Evolutionary conservation across 2,113 vertebrate genomes (phyloP).

Genomic region (Nibea albiflora): DNA sequence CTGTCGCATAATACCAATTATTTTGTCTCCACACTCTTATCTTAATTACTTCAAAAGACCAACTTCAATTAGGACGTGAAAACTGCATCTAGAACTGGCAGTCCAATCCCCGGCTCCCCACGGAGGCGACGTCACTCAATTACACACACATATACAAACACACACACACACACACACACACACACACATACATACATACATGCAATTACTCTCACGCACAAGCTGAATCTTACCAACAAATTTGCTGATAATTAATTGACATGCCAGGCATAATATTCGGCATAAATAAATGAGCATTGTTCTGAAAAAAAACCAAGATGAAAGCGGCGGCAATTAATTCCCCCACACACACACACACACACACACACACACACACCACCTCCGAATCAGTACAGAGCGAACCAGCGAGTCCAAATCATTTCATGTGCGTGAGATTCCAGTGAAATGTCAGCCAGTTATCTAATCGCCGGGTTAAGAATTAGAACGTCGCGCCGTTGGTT

Average conservation of each 20-base stretch:
- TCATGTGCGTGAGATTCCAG: slow-evolving; percentile 51
- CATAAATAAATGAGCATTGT: slow-evolving; percentile 77
- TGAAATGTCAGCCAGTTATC: slow-evolving; percentile 64
- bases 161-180: slow-evolving; percentile 45
- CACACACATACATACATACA: slow-evolving; percentile 55
- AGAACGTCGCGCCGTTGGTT: slow-evolving; percentile 15
- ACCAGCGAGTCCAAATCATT: slow-evolving; percentile 46
- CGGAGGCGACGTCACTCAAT: slow-evolving; percentile 72
- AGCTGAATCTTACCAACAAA: slow-evolving; percentile 75
- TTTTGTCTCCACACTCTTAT: slow-evolving; percentile 84
- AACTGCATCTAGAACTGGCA: slow-evolving; percentile 76
- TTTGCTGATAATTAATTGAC: slow-evolving; percentile 79
- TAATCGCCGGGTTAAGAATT: slow-evolving; percentile 36
- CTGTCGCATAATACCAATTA: slow-evolving; percentile 85
- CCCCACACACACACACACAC: too few species aligned
- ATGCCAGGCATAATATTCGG: slow-evolving; percentile 75
- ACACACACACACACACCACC: too few species aligned
- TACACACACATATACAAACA: slow-evolving; percentile 58
- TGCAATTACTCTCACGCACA: slow-evolving; percentile 38
- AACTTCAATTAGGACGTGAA: slow-evolving; percentile 84
- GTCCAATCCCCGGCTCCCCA: slow-evolving; percentile 72
- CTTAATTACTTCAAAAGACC: slow-evolving; percentile 86
- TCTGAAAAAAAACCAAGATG: slow-evolving; percentile 66
- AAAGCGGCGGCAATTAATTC: slow-evolving; percentile 70
- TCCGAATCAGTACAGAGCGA: slow-evolving; percentile 36